Evolutionary conservation across 2,113 vertebrate species (phyloP), one percentile per base, ranked within the genome.

Genomic region (Condylura cristata): DNA sequence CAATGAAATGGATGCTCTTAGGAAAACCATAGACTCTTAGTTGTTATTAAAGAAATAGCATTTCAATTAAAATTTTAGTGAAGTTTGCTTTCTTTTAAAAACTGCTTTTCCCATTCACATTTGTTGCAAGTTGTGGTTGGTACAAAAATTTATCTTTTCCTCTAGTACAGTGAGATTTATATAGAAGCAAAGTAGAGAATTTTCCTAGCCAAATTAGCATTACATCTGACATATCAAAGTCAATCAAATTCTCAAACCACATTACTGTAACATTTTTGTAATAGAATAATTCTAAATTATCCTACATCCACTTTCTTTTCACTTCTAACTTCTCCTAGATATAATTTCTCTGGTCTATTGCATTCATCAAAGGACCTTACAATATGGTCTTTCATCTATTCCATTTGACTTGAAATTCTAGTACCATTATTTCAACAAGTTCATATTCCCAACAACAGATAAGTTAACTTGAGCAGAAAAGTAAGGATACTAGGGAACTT

Each of bases 11-110:
- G 37, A 4, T 86, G 28, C 51, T 60, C 26, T 39, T 61, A 61
- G 78, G 44, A 41, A 93, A 81, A 70, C 56, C 58, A 53, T 58
- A 30, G 46, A 44, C 16, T 48, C 61, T 75, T 37, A 8, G 61
- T 80, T 72, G 26, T 71, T 28, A 11, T 53, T 93, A 65, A 41
- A 78, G 79, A 96, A 92, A 92, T 60, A 13, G 72, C 74, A 37
- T n/a, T 88, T 90, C 72, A 95, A 58, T 28, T 86, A 8, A 68
- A 41, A 26, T 76, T 84, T 86, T 58, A 91, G 63, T 24, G 68
- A 90, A 79, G 63, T 79, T 92, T 78, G 44, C 78, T 93, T 89
- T 89, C 86, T 89, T 95, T 91, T 76, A 53, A 87, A 82, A 65
- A 44, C 68, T 61, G 58, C 32, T 86, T 87, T 96, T 82, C 78